Conservation (phyloP, 92 coral and sea anemone species). For the Phenganax marumi region DNA sequence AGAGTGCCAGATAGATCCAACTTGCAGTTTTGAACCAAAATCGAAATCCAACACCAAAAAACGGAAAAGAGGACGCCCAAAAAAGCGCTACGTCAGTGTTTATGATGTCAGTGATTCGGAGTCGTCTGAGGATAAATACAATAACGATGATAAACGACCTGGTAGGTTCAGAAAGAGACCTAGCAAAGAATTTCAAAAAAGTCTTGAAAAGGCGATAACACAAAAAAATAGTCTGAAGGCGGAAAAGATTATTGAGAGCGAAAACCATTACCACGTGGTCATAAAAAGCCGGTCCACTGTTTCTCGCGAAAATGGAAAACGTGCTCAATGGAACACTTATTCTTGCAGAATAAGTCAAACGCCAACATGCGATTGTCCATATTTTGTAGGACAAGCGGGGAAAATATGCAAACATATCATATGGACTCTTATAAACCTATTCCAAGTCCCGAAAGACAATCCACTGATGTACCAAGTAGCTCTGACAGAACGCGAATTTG, state of each 20-base stretch:
- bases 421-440: neutral
- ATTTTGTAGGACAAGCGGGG: slow-evolving; percentile 10
- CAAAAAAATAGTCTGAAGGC: slow-evolving; percentile 12
- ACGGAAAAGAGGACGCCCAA: slow-evolving; percentile 23
- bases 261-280: neutral
- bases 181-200: slow-evolving; percentile 11
- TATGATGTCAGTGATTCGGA: slow-evolving; percentile 3
- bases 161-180: slow-evolving; percentile 2
- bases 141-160: neutral
- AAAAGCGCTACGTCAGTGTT: slow-evolving; percentile 20
- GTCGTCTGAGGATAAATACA: neutral
- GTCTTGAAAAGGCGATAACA: slow-evolving; percentile 19
- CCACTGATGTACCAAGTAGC: slow-evolving; percentile 9
- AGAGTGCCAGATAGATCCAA: slow-evolving; percentile 11
- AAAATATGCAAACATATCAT: slow-evolving; percentile 4
- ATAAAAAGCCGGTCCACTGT: slow-evolving; percentile 6
- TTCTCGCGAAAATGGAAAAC: neutral
- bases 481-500: slow-evolving; percentile 6
- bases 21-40: slow-evolving; percentile 18
- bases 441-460: neutral
- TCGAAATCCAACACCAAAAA: neutral
- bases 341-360: slow-evolving; percentile 4
- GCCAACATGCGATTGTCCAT: slow-evolving; percentile 14
- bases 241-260: slow-evolving; percentile 4
- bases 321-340: slow-evolving; percentile 1